These are phyloP conservation scores for Acrossocheilus wenchowensis DNA, from an alignment of 2,797 vertebrate genomes.

Conservation along the genomic window DNA sequence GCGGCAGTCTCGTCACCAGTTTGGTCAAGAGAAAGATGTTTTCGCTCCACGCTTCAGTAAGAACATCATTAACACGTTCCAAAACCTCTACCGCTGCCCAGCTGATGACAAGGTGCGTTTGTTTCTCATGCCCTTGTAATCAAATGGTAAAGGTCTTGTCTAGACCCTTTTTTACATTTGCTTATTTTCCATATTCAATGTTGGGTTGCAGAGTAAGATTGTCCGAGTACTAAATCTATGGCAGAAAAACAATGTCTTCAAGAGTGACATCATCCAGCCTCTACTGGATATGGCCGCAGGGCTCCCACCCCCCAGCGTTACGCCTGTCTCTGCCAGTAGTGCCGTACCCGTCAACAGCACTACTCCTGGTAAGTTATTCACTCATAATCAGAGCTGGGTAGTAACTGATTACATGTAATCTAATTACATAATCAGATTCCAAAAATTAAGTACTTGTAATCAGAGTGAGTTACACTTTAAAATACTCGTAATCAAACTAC, in stretches of 20 bases:
- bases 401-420: too few species aligned
- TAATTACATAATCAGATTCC: too few species aligned
- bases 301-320: slow-evolving; percentile 91
- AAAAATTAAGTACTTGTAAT: too few species aligned
- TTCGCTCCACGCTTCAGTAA: slow-evolving; percentile 99
- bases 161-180: neutral
- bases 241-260: slow-evolving; percentile 99
- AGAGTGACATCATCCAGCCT: slow-evolving; percentile 99
- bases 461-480: too few species aligned
- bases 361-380: slow-evolving; percentile 87
- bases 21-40: slow-evolving; percentile 97
- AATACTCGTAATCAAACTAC: too few species aligned
- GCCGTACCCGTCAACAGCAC: slow-evolving; percentile 90
- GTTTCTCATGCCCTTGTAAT: slow-evolving; percentile 22
- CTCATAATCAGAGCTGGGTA: neutral
- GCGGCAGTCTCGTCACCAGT: slow-evolving; percentile 97
- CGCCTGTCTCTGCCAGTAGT: slow-evolving; percentile 88
- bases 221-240: slow-evolving; percentile 98
- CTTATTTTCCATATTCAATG: neutral
- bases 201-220: slow-evolving; percentile 91
- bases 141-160: slow-evolving; percentile 19
- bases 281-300: slow-evolving; percentile 97
- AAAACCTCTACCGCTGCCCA: slow-evolving; percentile 97
- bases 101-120: slow-evolving; percentile 93
- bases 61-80: slow-evolving; percentile 97